A percentile compares a stretch with the other conserved stretches of the same genome.
These are phyloP conservation scores for Chironomus riparius DNA, from an alignment of 2,888 invertebrate species.

Conservation along the genomic window DNA sequence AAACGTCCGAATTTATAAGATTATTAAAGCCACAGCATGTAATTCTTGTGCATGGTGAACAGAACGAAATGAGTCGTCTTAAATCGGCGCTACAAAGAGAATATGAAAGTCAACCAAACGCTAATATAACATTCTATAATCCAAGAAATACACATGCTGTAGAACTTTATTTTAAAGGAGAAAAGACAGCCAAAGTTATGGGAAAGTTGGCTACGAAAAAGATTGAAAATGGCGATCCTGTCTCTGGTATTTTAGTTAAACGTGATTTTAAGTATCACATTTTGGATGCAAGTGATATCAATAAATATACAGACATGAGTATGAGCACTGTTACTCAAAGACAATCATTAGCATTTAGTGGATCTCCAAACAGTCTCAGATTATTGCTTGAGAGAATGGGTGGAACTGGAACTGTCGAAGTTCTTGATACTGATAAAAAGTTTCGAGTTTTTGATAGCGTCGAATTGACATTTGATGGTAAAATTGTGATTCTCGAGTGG, in stretches of 20 bases:
- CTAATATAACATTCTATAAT: slow-evolving; percentile 85
- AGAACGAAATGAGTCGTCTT: slow-evolving; percentile 96
- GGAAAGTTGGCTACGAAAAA: slow-evolving; percentile 79
- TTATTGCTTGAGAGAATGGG: slow-evolving; percentile 72
- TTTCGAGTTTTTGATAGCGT: slow-evolving; percentile 75
- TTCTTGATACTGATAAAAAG: slow-evolving; percentile 59
- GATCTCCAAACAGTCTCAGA: slow-evolving; percentile 60
- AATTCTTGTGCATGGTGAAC: slow-evolving; percentile 94
- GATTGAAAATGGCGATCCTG: slow-evolving; percentile 64
- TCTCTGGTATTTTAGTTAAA: slow-evolving; percentile 92
- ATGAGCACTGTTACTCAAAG: slow-evolving; percentile 89
- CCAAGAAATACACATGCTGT: slow-evolving; percentile 93
- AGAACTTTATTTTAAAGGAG: slow-evolving; percentile 88
- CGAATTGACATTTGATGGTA: slow-evolving; percentile 70
- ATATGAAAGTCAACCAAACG: slow-evolving; percentile 75
- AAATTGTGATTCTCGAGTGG: slow-evolving; percentile 88
- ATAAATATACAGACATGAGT: slow-evolving; percentile 92
- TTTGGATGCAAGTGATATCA: slow-evolving; percentile 70
- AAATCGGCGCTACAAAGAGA: slow-evolving; percentile 91
- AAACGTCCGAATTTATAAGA: slow-evolving; percentile 95
- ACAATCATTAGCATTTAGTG: slow-evolving; percentile 80
- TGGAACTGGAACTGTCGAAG: slow-evolving; percentile 55
- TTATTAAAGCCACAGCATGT: slow-evolving; percentile 92
- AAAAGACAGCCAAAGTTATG: slow-evolving; percentile 98
- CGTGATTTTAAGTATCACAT: slow-evolving; percentile 98